Percentiles rank a stretch among this genome's conserved stretches.
phyloP scores from a whole-genome alignment of 2,113 vertebrate genomes.

The Oenanthe oenanthe region DNA sequence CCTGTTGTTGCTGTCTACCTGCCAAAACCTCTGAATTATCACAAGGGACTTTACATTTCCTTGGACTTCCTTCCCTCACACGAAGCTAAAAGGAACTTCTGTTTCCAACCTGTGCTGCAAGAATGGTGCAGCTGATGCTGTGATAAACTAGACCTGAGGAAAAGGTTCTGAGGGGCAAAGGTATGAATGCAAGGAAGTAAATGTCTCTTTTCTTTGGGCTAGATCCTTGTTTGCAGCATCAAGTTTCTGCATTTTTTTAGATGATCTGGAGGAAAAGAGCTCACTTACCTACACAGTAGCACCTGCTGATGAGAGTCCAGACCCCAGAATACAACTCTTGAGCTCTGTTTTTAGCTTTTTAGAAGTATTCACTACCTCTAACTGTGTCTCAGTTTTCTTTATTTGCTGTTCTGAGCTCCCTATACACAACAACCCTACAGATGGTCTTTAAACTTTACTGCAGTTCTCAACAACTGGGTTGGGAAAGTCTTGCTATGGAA shows the following conservation, averaged over 20 bases:
- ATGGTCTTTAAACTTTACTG: conserved; percentile 18
- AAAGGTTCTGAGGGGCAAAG: neutral
- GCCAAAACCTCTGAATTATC: conserved; percentile 37
- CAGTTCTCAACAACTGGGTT: neutral
- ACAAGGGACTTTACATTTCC: neutral
- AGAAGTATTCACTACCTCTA: neutral
- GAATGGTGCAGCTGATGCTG: neutral
- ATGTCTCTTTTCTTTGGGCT: neutral
- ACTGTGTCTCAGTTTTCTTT: neutral
- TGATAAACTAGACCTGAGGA: neutral
- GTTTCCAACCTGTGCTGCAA: neutral
- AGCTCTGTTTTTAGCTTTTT: neutral
- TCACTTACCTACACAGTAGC: neutral
- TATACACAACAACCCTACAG: neutral
- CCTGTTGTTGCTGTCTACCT: conserved; percentile 65
- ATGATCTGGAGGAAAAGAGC: neutral
- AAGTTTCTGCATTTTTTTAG: neutral
- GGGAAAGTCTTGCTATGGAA: neutral
- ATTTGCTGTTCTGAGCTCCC: neutral
- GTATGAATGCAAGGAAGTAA: neutral
- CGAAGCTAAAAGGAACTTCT: neutral
- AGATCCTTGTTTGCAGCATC: neutral
- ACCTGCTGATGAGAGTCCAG: neutral
- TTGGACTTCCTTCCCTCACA: neutral
- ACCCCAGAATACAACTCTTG: neutral